Conservation (phyloP, 2,797 vertebrate species). For the Centroberyx gerrardi region DNA sequence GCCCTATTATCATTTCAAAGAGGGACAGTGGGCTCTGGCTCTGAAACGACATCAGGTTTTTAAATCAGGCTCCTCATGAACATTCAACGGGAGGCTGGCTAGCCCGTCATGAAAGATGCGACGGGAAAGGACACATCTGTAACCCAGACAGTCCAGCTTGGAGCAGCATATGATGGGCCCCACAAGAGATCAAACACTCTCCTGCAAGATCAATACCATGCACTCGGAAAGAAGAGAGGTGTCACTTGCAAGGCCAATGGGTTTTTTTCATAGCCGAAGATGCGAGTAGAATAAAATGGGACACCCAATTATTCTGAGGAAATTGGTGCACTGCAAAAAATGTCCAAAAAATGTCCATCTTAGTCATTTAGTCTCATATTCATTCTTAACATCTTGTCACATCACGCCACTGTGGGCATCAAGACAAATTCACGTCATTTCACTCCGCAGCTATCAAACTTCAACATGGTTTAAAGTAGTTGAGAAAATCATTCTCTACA, state of each 20-base stretch:
- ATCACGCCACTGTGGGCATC: too few species aligned
- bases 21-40: constrained; percentile 51
- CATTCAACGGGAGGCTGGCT: constrained; percentile 53
- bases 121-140: constrained; percentile 51
- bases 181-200: constrained; percentile 56
- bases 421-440: too few species aligned
- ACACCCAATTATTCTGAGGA: too few species aligned
- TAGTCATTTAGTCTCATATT: too few species aligned
- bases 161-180: constrained; percentile 21
- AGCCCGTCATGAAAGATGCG: constrained; percentile 65
- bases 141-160: constrained; percentile 31
- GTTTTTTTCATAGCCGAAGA: too few species aligned
- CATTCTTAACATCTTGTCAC: too few species aligned
- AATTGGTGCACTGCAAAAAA: too few species aligned
- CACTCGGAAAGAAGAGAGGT: neutral
- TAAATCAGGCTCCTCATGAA: constrained; percentile 67
- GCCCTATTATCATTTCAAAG: constrained; percentile 85
- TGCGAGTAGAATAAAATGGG: too few species aligned
- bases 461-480: too few species aligned
- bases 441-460: too few species aligned
- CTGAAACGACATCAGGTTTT: constrained; percentile 67
- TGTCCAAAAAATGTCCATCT: too few species aligned
- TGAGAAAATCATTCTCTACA: too few species aligned
- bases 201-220: constrained; percentile 4
- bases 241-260: constrained; percentile 7